These are phyloP conservation scores for Camelus dromedarius DNA, from an alignment of 2,113 vertebrate genomes.

Conservation along the genomic window DNA sequence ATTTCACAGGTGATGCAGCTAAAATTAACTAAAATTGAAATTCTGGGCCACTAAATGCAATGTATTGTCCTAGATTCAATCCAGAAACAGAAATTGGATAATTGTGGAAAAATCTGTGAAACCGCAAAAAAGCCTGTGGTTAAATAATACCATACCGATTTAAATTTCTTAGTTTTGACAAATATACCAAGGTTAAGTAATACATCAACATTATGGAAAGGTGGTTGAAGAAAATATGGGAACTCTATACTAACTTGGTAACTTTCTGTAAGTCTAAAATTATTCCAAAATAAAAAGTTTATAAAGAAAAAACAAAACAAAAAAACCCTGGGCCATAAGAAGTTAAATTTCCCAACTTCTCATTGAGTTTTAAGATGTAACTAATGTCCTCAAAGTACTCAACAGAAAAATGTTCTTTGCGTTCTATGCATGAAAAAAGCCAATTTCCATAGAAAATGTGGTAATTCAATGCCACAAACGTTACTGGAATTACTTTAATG, in stretches of 20 bases:
- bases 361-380: background rate
- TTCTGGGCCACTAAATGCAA: background rate
- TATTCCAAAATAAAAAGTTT: background rate
- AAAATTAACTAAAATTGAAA: slow-evolving; percentile 30
- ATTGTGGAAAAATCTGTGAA: background rate
- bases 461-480: background rate
- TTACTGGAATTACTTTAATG: background rate
- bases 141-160: background rate
- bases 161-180: background rate
- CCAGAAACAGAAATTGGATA: background rate
- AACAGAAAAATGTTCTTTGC: background rate
- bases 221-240: background rate
- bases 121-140: background rate
- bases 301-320: background rate
- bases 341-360: background rate
- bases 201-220: background rate
- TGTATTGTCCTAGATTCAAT: background rate
- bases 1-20: background rate
- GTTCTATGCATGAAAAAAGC: background rate
- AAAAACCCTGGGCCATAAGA: background rate
- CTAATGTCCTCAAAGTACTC: background rate
- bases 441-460: background rate
- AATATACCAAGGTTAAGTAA: background rate
- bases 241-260: background rate
- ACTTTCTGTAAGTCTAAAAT: background rate